These are phyloP conservation scores for Pteromalus puparum DNA, from an alignment of 1,140 invertebrate genomes.

Conservation along the genomic window DNA sequence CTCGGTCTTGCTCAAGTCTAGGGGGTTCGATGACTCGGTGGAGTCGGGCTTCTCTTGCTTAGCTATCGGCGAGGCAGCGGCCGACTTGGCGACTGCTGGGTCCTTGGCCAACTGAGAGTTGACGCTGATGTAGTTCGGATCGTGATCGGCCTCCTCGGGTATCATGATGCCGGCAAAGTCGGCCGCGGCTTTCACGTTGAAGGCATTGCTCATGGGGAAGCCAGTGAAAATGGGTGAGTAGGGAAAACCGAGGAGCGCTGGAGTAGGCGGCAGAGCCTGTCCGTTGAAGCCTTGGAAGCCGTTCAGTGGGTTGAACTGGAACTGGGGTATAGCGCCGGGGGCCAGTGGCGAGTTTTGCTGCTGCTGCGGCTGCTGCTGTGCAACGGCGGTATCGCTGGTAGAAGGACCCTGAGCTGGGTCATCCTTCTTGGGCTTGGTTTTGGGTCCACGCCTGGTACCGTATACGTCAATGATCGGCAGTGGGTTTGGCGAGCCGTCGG, in stretches of 20 bases:
- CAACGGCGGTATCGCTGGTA: too few species aligned
- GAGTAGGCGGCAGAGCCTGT: neutral
- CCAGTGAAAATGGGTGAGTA: conserved; percentile 55
- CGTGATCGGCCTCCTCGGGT: too few species aligned
- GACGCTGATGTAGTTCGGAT: too few species aligned
- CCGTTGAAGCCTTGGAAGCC: neutral
- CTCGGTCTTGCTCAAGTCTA: conserved; percentile 77
- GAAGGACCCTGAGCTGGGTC: conserved; percentile 37
- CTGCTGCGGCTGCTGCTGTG: neutral
- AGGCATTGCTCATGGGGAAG: conserved; percentile 50
- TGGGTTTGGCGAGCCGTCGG: conserved; percentile 91
- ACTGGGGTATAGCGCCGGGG: neutral
- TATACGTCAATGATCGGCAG: conserved; percentile 93
- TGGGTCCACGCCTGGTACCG: conserved; percentile 88
- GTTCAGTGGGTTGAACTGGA: conserved; percentile 32
- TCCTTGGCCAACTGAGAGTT: neutral
- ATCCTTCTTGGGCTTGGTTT: conserved; percentile 74
- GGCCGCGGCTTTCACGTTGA: too few species aligned
- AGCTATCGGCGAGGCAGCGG: too few species aligned
- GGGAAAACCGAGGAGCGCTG: conserved; percentile 42
- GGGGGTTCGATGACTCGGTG: conserved; percentile 60
- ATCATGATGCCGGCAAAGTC: too few species aligned
- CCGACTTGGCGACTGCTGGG: neutral
- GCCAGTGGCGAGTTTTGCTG: too few species aligned
- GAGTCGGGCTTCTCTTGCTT: neutral